Base-by-base conservation (phyloP, 2,797 vertebrate species). In the Ctenochaetus hawaiiensis region DNA sequence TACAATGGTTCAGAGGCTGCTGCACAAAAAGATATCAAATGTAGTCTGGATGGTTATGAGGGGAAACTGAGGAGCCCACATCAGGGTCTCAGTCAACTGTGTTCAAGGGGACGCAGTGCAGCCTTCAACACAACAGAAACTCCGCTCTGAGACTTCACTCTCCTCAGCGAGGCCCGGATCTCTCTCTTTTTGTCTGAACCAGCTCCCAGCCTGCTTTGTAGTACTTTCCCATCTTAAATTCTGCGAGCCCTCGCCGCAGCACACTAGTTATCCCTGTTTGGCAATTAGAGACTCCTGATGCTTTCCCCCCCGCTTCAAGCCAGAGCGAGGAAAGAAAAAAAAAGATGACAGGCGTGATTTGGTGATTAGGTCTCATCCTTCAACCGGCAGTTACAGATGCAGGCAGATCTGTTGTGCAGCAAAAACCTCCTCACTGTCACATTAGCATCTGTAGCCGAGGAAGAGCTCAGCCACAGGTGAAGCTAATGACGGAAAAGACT, bases 341-440 rank as follows among this genome's bases (percentile, higher is more conserved):
- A 70, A 75, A 61, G 69, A 70, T 64, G 77, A 75, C 74, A 59
- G 80, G 58, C 12, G 30, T 70, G 57, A 79, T 86, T 66, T 43
- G 61, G 52, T 79, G 83, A 87, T 88, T 78, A 82, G 77, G 61
- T 67, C 66, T 78, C 80, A 85, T 86, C 77, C 76, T 53, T 83
- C 76, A 77, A 77, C 54, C 49, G 75, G 64, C 69, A 51, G 66
- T 73, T 82, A 56, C 72, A 72, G 69, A 87, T 68, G 23, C 62
- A 61, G 53, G 5, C 48, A 1, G 13, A 51, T 48, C 57, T 78
- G 79, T 69, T 83, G 70, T 64, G 76, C 37, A 30, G 61, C 57
- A 67, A 78, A 87, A 78, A 87, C 69, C 79, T 81, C 67, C 78
- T 83, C 74, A 67, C 53, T 37, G 67, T 59, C 49, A 37, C 37